Base-by-base conservation (phyloP, 2,888 invertebrate genomes). In the Apamea anceps region DNA sequence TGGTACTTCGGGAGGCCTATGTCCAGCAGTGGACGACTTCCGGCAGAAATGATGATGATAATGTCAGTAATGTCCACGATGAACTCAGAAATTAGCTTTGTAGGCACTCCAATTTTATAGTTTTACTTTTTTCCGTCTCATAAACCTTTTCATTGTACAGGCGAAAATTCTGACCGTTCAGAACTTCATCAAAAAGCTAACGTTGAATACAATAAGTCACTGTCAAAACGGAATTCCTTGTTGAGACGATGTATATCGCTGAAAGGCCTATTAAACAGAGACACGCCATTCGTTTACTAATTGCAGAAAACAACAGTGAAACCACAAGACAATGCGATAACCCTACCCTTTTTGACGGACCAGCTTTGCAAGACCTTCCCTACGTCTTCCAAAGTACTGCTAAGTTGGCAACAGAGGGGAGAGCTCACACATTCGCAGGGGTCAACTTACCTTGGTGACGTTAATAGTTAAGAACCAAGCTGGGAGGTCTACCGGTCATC, bases 401-500 rank as follows among this genome's bases (percentile, higher is more conserved):
- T 68, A 86, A 57, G 21, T 18, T 15, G 63, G 71, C 28, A 15
- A 21, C 4, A 77, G 42, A 84, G 83, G 85, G 82, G 79, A 74
- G 71, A 67, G 32, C 45, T 75, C 37, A 68, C 79, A 76, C 54
- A 77, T 70, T 77, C 28, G 74, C 71, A 80, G 70, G 85, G 95
- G 48, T 91, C 96, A 90, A 79, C 67, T 75, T 85, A 88, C 85
- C 89, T 75, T 93, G 94, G 95, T 84, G 80, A 72, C 45, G 87
- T 93, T 93, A 94, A 94, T 94, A 92, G 94, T 93, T 93, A 93
- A 93, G 94, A 94, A 94, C 94, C 94, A 90, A 94, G 96, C 94
- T 97, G 97, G 97, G 97, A 97, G 97, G 97, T 97, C 96, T 95
- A 94, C 93, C 97, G 97, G 97, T 97, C 97, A 97, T 97, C 96